Evolutionary conservation across 2,888 invertebrate genomes (phyloP).

Genomic region (Entomobrya proxima): DNA sequence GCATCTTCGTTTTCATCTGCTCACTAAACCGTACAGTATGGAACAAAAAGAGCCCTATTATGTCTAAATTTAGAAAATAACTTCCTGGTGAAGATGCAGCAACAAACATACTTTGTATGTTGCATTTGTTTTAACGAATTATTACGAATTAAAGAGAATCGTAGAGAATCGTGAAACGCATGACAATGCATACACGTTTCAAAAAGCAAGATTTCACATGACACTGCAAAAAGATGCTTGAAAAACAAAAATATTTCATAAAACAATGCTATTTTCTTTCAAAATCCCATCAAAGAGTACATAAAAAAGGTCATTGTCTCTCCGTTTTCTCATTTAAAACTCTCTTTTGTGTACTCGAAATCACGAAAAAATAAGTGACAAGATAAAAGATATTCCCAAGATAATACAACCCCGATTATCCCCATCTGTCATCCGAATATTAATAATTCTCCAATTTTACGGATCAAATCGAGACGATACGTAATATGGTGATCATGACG

Average conservation of each 20-base stretch:
- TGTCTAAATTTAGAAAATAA: conserved; percentile 62
- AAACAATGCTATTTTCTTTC: not conserved
- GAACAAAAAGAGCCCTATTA: conserved; percentile 19
- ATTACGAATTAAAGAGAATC: too few species aligned
- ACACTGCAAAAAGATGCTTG: not conserved
- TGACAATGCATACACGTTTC: not conserved
- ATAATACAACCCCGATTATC: not conserved
- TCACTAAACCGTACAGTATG: not conserved
- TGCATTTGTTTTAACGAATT: too few species aligned
- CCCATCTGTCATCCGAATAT: conserved; percentile 38
- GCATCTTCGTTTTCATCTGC: not conserved
- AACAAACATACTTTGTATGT: not conserved
- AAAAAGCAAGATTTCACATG: not conserved
- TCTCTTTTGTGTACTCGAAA: not conserved
- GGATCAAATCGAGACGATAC: not conserved
- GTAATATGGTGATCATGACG: conserved; percentile 14
- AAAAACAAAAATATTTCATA: conserved; percentile 2
- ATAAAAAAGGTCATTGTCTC: conserved; percentile 44
- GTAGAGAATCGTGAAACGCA: not conserved
- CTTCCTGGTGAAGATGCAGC: conserved; percentile 41
- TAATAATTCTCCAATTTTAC: conserved; percentile 32
- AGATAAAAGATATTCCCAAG: not conserved
- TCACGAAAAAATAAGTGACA: not conserved
- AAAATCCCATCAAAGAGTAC: not conserved
- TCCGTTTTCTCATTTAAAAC: not conserved